These are phyloP conservation scores for Ophioninae sp. DNA, from an alignment of 2,888 invertebrate species.

Conservation along the genomic window DNA sequence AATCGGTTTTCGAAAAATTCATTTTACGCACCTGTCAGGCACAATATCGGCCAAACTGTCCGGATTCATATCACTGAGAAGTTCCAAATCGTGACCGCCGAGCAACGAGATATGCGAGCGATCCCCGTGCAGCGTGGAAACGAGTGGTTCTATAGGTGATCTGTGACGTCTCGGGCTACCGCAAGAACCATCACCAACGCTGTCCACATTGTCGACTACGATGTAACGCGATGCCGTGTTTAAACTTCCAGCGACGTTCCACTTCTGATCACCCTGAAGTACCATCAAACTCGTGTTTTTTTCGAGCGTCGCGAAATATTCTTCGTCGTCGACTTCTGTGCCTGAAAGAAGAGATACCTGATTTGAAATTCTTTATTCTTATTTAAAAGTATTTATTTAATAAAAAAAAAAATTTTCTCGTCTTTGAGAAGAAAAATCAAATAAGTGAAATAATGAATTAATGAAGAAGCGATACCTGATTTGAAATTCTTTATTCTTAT, in stretches of 20 bases:
- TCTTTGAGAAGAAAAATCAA: no score
- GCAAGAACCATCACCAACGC: slow-evolving; percentile 69
- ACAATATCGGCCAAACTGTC: slow-evolving; percentile 92
- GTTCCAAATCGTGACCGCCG: slow-evolving; percentile 91
- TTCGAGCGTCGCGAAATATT: slow-evolving; percentile 95
- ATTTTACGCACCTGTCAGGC: slow-evolving; percentile 84
- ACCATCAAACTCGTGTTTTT: slow-evolving; percentile 93
- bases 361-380: no score
- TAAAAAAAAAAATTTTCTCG: no score
- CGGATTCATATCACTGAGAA: slow-evolving; percentile 94
- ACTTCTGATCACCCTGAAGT: slow-evolving; percentile 88
- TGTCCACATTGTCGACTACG: slow-evolving; percentile 77
- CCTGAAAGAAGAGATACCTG: slow-evolving; percentile 77
- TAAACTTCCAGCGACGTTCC: slow-evolving; percentile 82
- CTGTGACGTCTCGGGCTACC: slow-evolving; percentile 69
- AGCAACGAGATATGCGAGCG: slow-evolving; percentile 92
- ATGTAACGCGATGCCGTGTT: slow-evolving; percentile 76
- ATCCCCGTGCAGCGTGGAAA: slow-evolving; percentile 82
- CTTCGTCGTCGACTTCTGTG: slow-evolving; percentile 97
- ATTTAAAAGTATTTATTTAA: no score
- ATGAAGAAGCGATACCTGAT: background rate
- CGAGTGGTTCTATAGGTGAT: slow-evolving; percentile 74
- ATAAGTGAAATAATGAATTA: no score
- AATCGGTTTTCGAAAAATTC: slow-evolving; percentile 80
- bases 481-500: no score